Evolutionary conservation across 92 coral and sea anemone genomes (phyloP).

Genomic region (Epizoanthus illoricatus): DNA sequence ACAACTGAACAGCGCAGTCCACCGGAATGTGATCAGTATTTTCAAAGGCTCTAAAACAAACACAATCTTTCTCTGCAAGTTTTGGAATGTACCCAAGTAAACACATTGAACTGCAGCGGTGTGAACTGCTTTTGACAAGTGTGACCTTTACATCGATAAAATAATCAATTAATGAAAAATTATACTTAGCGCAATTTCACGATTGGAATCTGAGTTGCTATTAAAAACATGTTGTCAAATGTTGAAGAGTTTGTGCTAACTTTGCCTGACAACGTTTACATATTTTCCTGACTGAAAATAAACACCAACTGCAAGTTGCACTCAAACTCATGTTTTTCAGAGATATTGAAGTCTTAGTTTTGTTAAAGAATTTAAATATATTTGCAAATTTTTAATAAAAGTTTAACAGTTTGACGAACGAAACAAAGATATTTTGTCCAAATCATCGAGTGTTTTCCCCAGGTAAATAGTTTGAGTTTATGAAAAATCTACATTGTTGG

Average conservation of each 20-base stretch:
- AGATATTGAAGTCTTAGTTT: not conserved
- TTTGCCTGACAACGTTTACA: not conserved
- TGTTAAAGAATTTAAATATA: not conserved
- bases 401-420: no score
- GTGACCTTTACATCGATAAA: constrained; percentile 3
- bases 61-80: not conserved
- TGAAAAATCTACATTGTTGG: no score
- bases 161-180: not conserved
- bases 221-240: not conserved
- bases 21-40: not conserved
- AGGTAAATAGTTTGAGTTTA: no score
- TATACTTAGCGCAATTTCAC: not conserved
- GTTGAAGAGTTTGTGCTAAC: not conserved
- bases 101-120: not conserved
- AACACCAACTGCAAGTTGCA: not conserved
- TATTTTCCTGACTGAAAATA: not conserved
- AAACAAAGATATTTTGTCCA: no score
- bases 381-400: not conserved
- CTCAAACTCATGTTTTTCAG: not conserved
- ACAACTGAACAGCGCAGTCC: not conserved
- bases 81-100: not conserved
- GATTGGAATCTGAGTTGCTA: no score
- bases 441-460: no score
- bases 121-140: not conserved
- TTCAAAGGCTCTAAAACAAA: not conserved